Evolutionary conservation across 1,140 invertebrate species (phyloP).

Genomic region (Ylistrum balloti): DNA sequence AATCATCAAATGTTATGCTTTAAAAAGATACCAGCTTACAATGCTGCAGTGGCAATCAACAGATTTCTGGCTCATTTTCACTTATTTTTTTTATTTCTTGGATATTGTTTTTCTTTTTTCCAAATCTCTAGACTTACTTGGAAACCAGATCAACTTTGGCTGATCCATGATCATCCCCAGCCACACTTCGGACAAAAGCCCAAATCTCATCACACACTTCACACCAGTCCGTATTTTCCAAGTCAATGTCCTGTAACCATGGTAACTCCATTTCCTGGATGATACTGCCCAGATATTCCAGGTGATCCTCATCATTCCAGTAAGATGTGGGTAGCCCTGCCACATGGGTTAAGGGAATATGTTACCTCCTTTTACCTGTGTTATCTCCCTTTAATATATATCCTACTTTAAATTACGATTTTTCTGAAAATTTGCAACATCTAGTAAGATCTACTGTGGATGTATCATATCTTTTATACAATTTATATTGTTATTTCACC

Average conservation of each 20-base stretch:
- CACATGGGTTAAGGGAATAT: not conserved
- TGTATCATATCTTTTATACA: no score
- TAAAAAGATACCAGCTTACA: no score
- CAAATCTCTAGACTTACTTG: slow-evolving; percentile 57
- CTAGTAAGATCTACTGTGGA: no score
- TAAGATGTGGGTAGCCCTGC: slow-evolving; percentile 63
- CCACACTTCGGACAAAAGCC: slow-evolving; percentile 66
- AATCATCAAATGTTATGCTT: no score
- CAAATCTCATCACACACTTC: slow-evolving; percentile 72
- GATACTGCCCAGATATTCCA: slow-evolving; percentile 63
- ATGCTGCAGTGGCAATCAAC: no score
- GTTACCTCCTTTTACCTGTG: not conserved
- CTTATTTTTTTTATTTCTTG: no score
- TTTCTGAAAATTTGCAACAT: no score
- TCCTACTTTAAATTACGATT: no score
- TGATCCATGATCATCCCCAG: slow-evolving; percentile 59
- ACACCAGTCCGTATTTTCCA: slow-evolving; percentile 66
- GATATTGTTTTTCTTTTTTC: no score
- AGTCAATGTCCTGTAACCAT: slow-evolving; percentile 65
- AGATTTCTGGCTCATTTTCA: no score
- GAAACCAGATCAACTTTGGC: slow-evolving; percentile 61
- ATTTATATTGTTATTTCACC: no score
- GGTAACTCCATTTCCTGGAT: slow-evolving; percentile 70
- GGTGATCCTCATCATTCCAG: slow-evolving; percentile 73
- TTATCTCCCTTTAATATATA: no score